phyloP scores from a whole-genome alignment of 2,113 vertebrate species.

The Gobiocypris rarus region DNA sequence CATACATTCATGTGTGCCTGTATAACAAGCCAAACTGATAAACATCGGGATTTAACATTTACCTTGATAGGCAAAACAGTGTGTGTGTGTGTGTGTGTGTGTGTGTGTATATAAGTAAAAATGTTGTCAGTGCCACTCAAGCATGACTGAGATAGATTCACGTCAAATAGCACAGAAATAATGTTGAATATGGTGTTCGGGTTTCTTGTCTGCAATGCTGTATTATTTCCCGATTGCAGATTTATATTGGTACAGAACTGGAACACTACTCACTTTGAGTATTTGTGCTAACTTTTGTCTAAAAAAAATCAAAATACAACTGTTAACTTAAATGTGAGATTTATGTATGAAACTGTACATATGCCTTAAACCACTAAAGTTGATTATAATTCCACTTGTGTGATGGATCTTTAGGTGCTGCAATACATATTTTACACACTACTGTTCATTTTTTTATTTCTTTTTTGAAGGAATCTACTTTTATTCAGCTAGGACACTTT shows the following conservation, averaged over 20 bases:
- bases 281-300: constrained; percentile 18
- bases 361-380: constrained; percentile 52
- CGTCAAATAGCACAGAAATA: constrained; percentile 10
- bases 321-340: constrained; percentile 42
- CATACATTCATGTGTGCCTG: constrained; percentile 39
- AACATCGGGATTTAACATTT: constrained; percentile 15
- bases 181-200: constrained; percentile 9
- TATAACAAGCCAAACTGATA: constrained; percentile 41
- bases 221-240: constrained; percentile 46
- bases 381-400: constrained; percentile 32
- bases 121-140: constrained; percentile 47
- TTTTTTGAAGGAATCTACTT: background rate
- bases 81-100: background rate
- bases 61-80: background rate
- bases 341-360: constrained; percentile 26
- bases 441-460: background rate
- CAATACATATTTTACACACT: background rate
- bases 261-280: constrained; percentile 29
- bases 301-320: constrained; percentile 24
- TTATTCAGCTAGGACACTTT: no score
- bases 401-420: background rate
- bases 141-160: background rate
- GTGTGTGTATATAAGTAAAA: constrained; percentile 21
- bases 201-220: constrained; percentile 16
- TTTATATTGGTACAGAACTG: constrained; percentile 27